A percentile compares a stretch with the other conserved stretches of the same genome.
These are phyloP conservation scores for Gerris buenoi DNA, from an alignment of 1,140 invertebrate species.

Conservation along the genomic window DNA sequence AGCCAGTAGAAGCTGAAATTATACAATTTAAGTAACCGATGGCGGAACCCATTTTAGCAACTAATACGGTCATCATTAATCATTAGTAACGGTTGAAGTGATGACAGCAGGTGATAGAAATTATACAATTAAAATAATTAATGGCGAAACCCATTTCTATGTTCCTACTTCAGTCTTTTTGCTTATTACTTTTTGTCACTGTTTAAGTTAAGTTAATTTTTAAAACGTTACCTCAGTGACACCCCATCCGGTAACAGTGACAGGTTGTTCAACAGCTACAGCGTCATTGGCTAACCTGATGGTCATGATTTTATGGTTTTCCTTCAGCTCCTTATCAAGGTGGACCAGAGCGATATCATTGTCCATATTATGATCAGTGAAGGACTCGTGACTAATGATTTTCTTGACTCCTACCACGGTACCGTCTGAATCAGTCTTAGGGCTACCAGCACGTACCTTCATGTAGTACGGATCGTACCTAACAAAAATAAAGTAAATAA, in stretches of 20 bases:
- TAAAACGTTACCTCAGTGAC: not conserved
- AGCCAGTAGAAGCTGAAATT: too few relatives aligned
- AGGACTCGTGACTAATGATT: not conserved
- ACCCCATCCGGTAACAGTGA: conserved; percentile 2
- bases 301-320: not conserved
- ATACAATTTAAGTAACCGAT: too few relatives aligned
- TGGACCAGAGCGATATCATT: conserved; percentile 2
- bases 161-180: too few relatives aligned
- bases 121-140: too few relatives aligned
- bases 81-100: too few relatives aligned
- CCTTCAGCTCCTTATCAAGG: not conserved
- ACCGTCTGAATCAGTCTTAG: not conserved
- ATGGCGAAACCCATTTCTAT: too few relatives aligned
- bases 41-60: too few relatives aligned
- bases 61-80: too few relatives aligned
- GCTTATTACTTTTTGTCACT: too few relatives aligned
- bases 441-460: not conserved
- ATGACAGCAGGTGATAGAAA: too few relatives aligned
- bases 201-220: too few relatives aligned
- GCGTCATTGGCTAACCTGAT: conserved; percentile 3
- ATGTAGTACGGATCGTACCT: not conserved
- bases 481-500: not conserved
- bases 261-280: not conserved
- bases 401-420: not conserved
- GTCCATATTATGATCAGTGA: not conserved